Evolutionary conservation across 1,140 invertebrate species (phyloP), one percentile per base, ranked within the genome.

Genomic region (Drosophila hydei): DNA sequence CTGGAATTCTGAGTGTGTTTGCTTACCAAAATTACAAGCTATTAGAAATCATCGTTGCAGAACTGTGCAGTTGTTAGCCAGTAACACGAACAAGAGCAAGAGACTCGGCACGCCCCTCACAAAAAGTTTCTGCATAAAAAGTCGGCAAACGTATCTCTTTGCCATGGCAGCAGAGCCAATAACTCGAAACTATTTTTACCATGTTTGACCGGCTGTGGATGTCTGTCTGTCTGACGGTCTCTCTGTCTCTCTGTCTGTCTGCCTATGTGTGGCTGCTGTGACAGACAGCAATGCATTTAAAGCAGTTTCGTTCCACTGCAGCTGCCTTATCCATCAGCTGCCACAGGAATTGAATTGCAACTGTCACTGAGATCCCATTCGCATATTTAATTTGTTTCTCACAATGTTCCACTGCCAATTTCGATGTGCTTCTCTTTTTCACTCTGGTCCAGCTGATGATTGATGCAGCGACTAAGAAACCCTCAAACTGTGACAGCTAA

Each of bases 61-160:
- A 55, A 19, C 48, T 23, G 43, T 33, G 16, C 43, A 56, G 40
- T 36, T 12, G 27, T 64, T 52, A 30, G 7, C 7, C n/a, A 18
- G 16, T 14, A n/a, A n/a, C n/a, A n/a, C n/a, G n/a, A n/a, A n/a
- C n/a, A n/a, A n/a, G n/a, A n/a, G n/a, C 51, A 9, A 2, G 5
- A 30, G 1, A 9, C 1, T 21, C n/a, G 16, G 18, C 16, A 12
- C 4, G 0, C 16, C 12, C 21, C 23, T 23, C 5, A 18, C 36
- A n/a, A 45, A 64, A 64, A 64, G n/a, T 64, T 64, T 64, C 47
- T 52, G 25, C 50, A 63, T 63, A 43, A 63, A 63, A 54, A 42
- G 25, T 33, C 18, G 21, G 33, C 30, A n/a, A 12, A 18, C 21
- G 45, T 61, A 61, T 61, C 33, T 50, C n/a, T 27, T 52, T 25